Conservation (phyloP, 2,113 vertebrate genomes). For the Eira barbara region DNA sequence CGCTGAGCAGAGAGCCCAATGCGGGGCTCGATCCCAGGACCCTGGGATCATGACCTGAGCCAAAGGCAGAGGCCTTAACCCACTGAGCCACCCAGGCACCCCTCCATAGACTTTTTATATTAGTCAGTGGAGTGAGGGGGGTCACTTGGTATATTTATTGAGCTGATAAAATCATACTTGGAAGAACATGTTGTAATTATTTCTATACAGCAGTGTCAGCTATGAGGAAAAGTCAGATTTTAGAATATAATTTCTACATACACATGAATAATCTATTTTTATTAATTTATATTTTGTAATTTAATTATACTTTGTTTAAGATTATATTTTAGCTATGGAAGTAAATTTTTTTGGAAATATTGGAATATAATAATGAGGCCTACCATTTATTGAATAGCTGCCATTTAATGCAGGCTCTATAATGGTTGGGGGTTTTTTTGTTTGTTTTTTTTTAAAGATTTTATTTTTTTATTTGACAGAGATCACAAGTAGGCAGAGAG, state of each 20-base stretch:
- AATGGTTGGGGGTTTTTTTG: background rate
- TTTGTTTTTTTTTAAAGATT: too few relatives aligned
- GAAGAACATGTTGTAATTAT: background rate
- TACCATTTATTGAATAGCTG: slow-evolving; percentile 8
- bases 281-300: background rate
- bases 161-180: background rate
- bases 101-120: background rate
- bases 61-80: too few relatives aligned
- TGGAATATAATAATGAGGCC: background rate
- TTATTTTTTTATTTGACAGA: too few relatives aligned
- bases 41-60: too few relatives aligned
- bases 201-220: background rate
- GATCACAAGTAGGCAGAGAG: too few relatives aligned
- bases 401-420: background rate
- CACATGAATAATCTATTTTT: background rate
- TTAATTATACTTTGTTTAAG: slow-evolving; percentile 16
- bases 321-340: background rate
- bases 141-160: background rate
- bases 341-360: slow-evolving; percentile 5
- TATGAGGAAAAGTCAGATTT: background rate
- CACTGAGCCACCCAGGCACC: too few relatives aligned
- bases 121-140: fast-evolving
- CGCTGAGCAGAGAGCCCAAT: too few relatives aligned
- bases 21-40: too few relatives aligned
- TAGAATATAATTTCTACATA: background rate